Conservation (phyloP, 2,888 invertebrate species). For the Tipula helvola region DNA sequence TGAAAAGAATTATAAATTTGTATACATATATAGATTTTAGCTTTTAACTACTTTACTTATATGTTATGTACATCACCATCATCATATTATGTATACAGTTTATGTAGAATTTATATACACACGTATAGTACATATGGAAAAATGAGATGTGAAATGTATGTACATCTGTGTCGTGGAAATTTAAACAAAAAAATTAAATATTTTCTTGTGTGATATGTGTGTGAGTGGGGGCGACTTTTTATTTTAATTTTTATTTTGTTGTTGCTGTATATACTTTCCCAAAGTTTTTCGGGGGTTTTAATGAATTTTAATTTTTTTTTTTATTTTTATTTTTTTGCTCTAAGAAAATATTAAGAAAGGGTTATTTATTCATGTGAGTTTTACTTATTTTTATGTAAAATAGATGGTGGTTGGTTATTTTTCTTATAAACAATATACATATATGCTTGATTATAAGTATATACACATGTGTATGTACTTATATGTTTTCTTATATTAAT, state of each 20-base stretch:
- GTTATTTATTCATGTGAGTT: slow-evolving; percentile 4
- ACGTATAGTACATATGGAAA: not conserved
- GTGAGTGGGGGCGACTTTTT: not conserved
- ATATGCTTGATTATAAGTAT: not conserved
- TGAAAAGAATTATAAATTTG: not conserved
- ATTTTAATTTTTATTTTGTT: not conserved
- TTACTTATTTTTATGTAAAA: not conserved
- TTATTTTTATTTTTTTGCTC: not conserved
- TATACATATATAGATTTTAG: not conserved
- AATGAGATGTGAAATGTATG: not conserved
- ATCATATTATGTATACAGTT: not conserved
- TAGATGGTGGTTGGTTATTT: slow-evolving; percentile 4
- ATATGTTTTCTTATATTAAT: not conserved
- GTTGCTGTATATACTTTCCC: not conserved
- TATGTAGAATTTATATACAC: not conserved
- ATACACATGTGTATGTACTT: not conserved
- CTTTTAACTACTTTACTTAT: not conserved
- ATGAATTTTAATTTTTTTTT: not conserved
- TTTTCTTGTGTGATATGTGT: not conserved
- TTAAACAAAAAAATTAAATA: not conserved
- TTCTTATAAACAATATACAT: not conserved
- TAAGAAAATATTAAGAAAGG: not conserved
- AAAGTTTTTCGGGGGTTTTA: not conserved
- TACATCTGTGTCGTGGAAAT: not conserved
- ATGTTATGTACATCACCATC: not conserved